Evolutionary conservation across 2,888 invertebrate species (phyloP).

Genomic region (Sepiola atlantica): DNA sequence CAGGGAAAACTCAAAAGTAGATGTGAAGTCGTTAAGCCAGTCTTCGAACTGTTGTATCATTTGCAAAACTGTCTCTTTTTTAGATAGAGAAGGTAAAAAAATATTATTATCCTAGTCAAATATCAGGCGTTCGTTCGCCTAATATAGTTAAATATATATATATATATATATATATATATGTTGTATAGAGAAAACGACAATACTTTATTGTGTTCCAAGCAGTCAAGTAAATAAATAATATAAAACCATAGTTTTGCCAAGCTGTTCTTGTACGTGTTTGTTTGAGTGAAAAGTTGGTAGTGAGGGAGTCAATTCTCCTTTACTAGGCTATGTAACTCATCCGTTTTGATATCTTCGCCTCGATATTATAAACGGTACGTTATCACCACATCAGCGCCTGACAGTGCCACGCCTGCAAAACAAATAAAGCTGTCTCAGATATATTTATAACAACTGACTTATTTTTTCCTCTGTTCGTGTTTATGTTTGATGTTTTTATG

Average conservation of each 20-base stretch:
- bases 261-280: neutral
- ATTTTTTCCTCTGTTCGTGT: neutral
- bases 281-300: neutral
- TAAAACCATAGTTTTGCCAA: too few species aligned
- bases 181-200: too few species aligned
- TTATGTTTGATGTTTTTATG: neutral
- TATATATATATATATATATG: neutral
- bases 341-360: constrained; percentile 21
- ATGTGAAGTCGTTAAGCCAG: too few species aligned
- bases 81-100: too few species aligned
- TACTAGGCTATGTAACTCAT: constrained; percentile 13
- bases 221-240: too few species aligned
- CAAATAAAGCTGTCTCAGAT: neutral
- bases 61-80: too few species aligned
- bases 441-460: constrained; percentile 32
- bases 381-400: constrained; percentile 32
- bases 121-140: too few species aligned
- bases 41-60: too few species aligned
- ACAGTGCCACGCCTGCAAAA: constrained; percentile 21
- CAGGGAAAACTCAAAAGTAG: too few species aligned
- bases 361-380: constrained; percentile 32
- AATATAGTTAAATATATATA: too few species aligned
- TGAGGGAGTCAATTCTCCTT: neutral
- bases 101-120: too few species aligned
- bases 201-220: too few species aligned